Percentiles rank a stretch among this genome's conserved stretches.
Evolutionary conservation across 2,113 vertebrate genomes (phyloP).

Genomic region (Planiliza haematocheilus): DNA sequence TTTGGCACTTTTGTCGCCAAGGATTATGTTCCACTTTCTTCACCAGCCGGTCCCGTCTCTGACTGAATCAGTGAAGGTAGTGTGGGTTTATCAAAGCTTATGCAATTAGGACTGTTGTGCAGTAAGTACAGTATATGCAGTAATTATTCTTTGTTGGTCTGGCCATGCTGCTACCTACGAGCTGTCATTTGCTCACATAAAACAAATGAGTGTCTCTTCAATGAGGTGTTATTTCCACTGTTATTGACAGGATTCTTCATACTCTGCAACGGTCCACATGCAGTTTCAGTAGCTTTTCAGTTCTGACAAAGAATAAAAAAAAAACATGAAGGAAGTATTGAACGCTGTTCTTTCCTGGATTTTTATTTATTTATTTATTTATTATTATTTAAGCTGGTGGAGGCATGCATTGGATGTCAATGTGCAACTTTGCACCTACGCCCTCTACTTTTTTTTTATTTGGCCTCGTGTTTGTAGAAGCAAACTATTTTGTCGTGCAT

Average conservation of each 20-base stretch:
- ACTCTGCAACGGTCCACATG: conserved; percentile 18
- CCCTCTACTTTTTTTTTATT: conserved; percentile 2
- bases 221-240: background rate
- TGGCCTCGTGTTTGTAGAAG: conserved; percentile 29
- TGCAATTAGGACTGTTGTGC: background rate
- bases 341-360: conserved; percentile 22
- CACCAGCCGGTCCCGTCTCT: background rate
- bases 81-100: background rate
- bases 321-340: conserved; percentile 52
- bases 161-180: background rate
- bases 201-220: conserved; percentile 40
- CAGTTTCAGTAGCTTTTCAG: conserved; percentile 39
- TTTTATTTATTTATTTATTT: background rate
- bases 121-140: background rate
- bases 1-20: too few species aligned
- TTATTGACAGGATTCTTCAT: conserved; percentile 23
- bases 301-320: conserved; percentile 48
- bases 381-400: background rate
- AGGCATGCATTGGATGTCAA: conserved; percentile 17
- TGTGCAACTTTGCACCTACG: conserved; percentile 39
- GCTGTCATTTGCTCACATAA: conserved; percentile 21
- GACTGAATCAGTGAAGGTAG: background rate
- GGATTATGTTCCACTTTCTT: background rate
- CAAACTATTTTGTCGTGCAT: conserved; percentile 47
- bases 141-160: background rate